Percentiles rank a stretch among this genome's conserved stretches.
Conservation (phyloP, 2,797 vertebrate genomes). For the Spheniscus humboldti region DNA sequence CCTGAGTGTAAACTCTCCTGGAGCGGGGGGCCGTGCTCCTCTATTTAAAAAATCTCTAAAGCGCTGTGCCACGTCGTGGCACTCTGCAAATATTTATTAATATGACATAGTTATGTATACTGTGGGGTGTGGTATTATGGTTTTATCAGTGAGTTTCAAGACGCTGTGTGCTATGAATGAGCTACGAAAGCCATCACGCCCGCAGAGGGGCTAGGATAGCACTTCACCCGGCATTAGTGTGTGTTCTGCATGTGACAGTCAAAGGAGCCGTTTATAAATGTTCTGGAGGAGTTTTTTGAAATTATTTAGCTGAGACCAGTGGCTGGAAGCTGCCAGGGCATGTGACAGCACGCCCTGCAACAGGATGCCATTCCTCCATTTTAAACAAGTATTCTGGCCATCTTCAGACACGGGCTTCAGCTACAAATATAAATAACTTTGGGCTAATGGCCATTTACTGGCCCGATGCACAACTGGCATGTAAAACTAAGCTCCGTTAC, state of each 20-base stretch:
- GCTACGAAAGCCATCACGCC: background rate
- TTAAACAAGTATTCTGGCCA: background rate
- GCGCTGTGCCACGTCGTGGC: background rate
- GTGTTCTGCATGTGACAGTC: background rate
- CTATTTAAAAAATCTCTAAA: background rate
- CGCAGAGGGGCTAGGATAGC: background rate
- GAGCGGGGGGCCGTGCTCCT: background rate
- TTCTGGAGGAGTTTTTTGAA: background rate
- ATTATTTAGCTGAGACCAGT: background rate
- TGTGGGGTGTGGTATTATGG: background rate
- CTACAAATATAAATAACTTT: background rate
- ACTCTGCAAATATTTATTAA: constrained; percentile 26
- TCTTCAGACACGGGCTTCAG: background rate
- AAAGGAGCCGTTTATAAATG: background rate
- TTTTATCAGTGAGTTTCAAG: constrained; percentile 19
- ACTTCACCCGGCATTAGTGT: background rate
- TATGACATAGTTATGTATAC: background rate
- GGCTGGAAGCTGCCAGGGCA: background rate
- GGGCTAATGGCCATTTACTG: background rate
- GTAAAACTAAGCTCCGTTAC: background rate
- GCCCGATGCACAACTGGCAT: background rate
- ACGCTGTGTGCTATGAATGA: background rate
- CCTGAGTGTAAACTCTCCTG: background rate
- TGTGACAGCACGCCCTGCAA: background rate
- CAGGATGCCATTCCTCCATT: background rate